Conservation (phyloP, 1,140 invertebrate genomes). For the Macrotrachela quadricornifera region DNA sequence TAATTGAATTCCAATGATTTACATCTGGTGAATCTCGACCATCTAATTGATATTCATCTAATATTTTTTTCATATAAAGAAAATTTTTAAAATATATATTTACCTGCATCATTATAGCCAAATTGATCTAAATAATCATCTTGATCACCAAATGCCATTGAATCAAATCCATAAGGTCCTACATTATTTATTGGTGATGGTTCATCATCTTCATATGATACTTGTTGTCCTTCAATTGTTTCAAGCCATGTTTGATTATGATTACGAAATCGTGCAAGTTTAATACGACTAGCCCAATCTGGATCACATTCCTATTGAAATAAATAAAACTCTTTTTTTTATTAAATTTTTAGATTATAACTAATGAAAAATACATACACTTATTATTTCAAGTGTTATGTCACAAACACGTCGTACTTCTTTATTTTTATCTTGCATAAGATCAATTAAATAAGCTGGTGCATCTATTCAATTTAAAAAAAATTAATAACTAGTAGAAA, state of each 20-base stretch:
- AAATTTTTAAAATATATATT: too few species aligned
- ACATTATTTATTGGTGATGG: too few species aligned
- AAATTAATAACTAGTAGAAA: slow-evolving; percentile 25
- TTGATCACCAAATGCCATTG: too few species aligned
- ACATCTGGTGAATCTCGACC: too few species aligned
- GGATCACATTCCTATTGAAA: slow-evolving; percentile 48
- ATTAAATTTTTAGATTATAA: slow-evolving; percentile 15
- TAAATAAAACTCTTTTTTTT: slow-evolving; percentile 11
- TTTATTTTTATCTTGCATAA: slow-evolving; percentile 88
- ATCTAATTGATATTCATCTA: too few species aligned
- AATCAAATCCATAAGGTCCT: too few species aligned
- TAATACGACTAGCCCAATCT: slow-evolving; percentile 72
- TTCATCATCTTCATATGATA: too few species aligned
- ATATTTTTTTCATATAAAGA: too few species aligned
- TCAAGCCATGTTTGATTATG: slow-evolving; percentile 94
- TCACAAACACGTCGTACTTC: slow-evolving; percentile 75
- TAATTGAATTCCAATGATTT: too few species aligned
- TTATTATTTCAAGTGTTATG: slow-evolving; percentile 68
- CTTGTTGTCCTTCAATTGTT: slow-evolving; percentile 45
- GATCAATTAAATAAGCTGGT: slow-evolving; percentile 80
- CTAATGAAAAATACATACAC: slow-evolving; percentile 34
- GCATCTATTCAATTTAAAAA: slow-evolving; percentile 40
- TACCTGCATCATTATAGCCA: too few species aligned
- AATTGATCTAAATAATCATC: too few species aligned
- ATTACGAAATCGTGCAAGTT: slow-evolving; percentile 75